Evolutionary conservation across 2,888 invertebrate species (phyloP).

Genomic region (Trissoscelio sp.): DNA sequence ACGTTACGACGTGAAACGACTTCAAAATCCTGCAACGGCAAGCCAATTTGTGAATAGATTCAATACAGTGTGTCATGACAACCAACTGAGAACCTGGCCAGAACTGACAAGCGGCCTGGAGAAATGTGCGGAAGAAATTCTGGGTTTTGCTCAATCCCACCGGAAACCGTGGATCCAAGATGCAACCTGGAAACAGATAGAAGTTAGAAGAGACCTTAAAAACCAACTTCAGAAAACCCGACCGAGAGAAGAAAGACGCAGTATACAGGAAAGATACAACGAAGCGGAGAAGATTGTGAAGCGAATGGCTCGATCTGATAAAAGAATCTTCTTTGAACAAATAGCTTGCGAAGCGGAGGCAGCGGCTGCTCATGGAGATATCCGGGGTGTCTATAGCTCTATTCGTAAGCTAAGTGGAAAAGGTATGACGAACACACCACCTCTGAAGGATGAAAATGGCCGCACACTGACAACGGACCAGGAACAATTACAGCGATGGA

Average conservation of each 20-base stretch:
- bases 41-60: neutral
- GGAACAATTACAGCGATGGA: constrained; percentile 20
- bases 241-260: constrained; percentile 1
- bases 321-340: neutral
- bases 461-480: constrained; percentile 7
- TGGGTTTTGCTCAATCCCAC: neutral
- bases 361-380: constrained; percentile 9
- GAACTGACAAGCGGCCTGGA: neutral
- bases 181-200: neutral
- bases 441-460: constrained; percentile 10
- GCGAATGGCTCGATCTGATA: neutral
- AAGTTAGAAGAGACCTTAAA: constrained; percentile 9
- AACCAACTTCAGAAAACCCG: neutral
- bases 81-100: neutral
- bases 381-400: constrained; percentile 4
- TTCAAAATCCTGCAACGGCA: neutral
- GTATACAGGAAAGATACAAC: constrained; percentile 8
- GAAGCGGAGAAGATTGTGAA: constrained; percentile 13
- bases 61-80: neutral
- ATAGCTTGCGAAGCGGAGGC: constrained; percentile 8
- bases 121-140: neutral
- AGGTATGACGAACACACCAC: neutral
- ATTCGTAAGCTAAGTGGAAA: constrained; percentile 15
- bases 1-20: neutral
- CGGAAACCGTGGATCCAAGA: constrained; percentile 23